Conservation (phyloP, 2,113 vertebrate genomes). For the Bufo bufo region DNA sequence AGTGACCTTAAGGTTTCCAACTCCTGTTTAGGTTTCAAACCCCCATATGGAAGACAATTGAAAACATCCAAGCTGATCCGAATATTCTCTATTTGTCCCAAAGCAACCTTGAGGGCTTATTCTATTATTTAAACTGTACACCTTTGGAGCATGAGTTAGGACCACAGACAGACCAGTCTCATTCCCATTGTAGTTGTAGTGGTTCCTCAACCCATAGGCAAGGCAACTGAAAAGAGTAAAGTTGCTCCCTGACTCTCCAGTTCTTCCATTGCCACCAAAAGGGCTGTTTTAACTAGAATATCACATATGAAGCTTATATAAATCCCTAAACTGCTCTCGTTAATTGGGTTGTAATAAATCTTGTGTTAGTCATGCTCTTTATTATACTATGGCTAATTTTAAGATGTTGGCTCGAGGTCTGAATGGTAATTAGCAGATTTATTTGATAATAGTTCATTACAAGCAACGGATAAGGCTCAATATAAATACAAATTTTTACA, state of each 20-base stretch:
- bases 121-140: not conserved
- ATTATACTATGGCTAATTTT: slow-evolving; percentile 30
- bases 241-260: too few relatives aligned
- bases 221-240: too few relatives aligned
- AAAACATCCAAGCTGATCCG: too few relatives aligned
- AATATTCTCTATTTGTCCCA: too few relatives aligned
- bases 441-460: slow-evolving; percentile 38
- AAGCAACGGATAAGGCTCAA: not conserved
- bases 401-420: slow-evolving; percentile 31
- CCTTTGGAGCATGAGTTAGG: not conserved
- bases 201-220: not conserved
- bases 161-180: not conserved
- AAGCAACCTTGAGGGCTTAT: too few relatives aligned
- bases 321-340: not conserved
- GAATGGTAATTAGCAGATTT: slow-evolving; percentile 50
- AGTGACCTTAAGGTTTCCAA: too few relatives aligned
- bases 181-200: too few relatives aligned
- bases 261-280: not conserved
- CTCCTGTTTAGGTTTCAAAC: too few relatives aligned
- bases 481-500: slow-evolving; percentile 25
- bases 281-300: not conserved
- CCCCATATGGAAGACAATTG: too few relatives aligned
- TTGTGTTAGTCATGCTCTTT: slow-evolving; percentile 19
- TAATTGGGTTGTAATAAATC: slow-evolving; percentile 5
- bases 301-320: not conserved